These are phyloP conservation scores for Aspidiotus destructor DNA, from an alignment of 2,888 invertebrate genomes.

Conservation along the genomic window DNA sequence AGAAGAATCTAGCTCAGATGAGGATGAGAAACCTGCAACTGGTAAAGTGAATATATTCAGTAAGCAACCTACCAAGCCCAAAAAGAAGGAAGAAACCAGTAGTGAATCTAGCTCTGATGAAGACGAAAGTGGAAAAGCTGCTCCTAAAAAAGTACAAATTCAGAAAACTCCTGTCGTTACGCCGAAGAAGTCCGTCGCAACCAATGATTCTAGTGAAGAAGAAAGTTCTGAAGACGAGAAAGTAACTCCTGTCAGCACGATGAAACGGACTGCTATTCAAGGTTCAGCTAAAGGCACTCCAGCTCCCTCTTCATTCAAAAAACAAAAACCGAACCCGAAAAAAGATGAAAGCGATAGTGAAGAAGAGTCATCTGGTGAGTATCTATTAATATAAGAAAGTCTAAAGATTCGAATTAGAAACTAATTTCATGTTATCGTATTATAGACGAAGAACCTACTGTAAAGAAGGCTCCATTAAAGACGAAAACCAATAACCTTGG, in stretches of 20 bases:
- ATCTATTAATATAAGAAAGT: not conserved
- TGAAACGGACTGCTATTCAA: constrained; percentile 32
- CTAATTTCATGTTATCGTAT: not conserved
- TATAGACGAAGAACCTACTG: not conserved
- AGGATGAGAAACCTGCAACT: constrained; percentile 24
- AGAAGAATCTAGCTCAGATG: constrained; percentile 33
- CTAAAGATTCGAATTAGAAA: not conserved
- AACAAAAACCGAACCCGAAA: not conserved
- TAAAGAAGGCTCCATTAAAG: not conserved
- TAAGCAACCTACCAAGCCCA: constrained; percentile 1
- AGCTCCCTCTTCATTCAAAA: constrained; percentile 18
- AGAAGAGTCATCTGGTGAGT: constrained; percentile 5
- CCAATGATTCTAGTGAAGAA: constrained; percentile 32
- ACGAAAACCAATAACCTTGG: not conserved
- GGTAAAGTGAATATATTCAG: constrained; percentile 27
- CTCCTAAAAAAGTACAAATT: constrained; percentile 6
- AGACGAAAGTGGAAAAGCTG: constrained; percentile 33
- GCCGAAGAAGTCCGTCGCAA: constrained; percentile 13
- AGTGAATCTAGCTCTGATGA: constrained; percentile 37
- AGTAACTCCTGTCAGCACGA: constrained; percentile 30
- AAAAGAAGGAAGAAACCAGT: constrained; percentile 15
- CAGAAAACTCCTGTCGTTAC: constrained; percentile 5
- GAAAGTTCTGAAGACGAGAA: constrained; percentile 35
- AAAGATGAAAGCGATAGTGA: constrained; percentile 32
- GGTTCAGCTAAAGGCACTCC: constrained; percentile 14